Percentiles rank a stretch among this genome's conserved stretches.
These are phyloP conservation scores for Ondatra zibethicus DNA, from an alignment of 2,113 vertebrate species.

Conservation along the genomic window DNA sequence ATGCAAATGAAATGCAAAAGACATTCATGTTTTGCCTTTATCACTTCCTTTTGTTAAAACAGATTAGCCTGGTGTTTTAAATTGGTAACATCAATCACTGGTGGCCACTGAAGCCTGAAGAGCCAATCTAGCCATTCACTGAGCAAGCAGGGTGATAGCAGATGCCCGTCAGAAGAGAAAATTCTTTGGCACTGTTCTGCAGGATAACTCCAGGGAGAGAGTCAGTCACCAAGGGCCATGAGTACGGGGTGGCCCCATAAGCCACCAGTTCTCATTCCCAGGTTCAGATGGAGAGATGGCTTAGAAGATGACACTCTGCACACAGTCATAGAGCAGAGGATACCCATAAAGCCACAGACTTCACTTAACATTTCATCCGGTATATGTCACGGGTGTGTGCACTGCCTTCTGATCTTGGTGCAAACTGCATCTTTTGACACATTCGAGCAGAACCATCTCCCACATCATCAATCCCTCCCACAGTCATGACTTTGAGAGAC, in stretches of 20 bases:
- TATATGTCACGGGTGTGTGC: background rate
- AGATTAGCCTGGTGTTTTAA: background rate
- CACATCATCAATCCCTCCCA: background rate
- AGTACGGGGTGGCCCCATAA: background rate
- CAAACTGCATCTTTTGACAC: background rate
- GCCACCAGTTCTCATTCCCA: background rate
- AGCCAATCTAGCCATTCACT: background rate
- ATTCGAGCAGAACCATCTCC: background rate
- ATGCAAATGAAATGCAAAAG: background rate
- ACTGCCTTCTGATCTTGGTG: background rate
- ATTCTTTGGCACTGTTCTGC: too few relatives aligned
- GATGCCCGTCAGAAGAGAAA: background rate
- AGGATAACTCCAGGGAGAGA: background rate
- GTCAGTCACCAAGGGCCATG: background rate
- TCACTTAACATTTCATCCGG: background rate
- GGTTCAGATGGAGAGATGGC: background rate
- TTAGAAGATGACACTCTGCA: background rate
- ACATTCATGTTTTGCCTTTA: background rate
- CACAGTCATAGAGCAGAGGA: background rate
- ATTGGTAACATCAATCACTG: background rate
- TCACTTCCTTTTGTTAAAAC: background rate
- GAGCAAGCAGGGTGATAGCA: background rate
- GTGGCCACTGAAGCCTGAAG: background rate
- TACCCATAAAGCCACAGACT: background rate
- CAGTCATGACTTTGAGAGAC: background rate